Conservation (phyloP, 2,888 invertebrate genomes). For the Melanotus villosus region DNA sequence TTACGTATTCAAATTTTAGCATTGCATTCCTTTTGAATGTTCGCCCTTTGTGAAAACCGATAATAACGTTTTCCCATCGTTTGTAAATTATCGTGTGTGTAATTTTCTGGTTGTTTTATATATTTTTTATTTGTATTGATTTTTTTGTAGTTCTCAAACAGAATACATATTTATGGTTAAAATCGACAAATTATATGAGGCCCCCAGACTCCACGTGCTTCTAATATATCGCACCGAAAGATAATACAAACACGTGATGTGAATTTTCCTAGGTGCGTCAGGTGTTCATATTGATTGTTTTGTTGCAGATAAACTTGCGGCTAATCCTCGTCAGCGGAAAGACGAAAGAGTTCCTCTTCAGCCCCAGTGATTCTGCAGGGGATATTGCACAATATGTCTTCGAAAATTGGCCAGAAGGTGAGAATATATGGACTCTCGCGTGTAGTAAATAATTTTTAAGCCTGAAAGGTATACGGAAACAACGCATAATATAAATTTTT, state of each 20-base stretch:
- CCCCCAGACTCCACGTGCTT: slow-evolving; percentile 24
- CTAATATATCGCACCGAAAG: slow-evolving; percentile 12
- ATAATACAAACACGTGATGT: slow-evolving; percentile 26
- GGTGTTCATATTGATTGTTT: slow-evolving; percentile 49
- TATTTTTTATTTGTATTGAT: too few species aligned
- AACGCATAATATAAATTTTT: too few species aligned
- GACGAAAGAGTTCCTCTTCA: slow-evolving; percentile 99
- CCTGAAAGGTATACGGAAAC: too few species aligned
- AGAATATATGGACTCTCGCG: too few species aligned
- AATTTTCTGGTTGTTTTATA: neutral
- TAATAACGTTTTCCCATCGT: slow-evolving; percentile 15
- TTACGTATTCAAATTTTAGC: slow-evolving; percentile 35
- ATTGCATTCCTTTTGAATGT: slow-evolving; percentile 9
- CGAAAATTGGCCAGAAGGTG: slow-evolving; percentile 99
- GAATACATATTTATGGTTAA: too few species aligned
- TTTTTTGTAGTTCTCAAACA: too few species aligned
- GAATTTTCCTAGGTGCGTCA: slow-evolving; percentile 32
- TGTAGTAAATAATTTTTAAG: too few species aligned
- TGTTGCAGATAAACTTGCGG: slow-evolving; percentile 95
- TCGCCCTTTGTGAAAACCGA: neutral
- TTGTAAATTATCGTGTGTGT: neutral
- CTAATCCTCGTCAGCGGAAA: slow-evolving; percentile 99
- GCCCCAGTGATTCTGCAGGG: slow-evolving; percentile 96
- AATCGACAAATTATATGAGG: slow-evolving; percentile 1
- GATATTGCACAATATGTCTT: slow-evolving; percentile 99